phyloP scores from a whole-genome alignment of 2,888 invertebrate species.

The Leptopilina syphax region DNA sequence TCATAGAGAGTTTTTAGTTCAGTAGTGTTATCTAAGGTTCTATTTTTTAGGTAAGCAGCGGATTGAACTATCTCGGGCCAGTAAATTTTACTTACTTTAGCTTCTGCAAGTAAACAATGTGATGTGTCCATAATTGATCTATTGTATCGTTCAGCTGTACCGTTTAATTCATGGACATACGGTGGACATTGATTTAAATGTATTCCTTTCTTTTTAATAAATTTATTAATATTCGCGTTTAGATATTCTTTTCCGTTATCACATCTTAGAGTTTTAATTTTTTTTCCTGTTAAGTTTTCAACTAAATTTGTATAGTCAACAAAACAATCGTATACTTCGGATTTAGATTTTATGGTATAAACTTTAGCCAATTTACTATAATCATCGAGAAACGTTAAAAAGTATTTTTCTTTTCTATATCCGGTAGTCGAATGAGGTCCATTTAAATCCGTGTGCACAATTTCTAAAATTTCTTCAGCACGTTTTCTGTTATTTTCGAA shows the following conservation, averaged over 20 bases:
- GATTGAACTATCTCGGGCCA: not conserved
- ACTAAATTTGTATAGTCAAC: conserved; percentile 15
- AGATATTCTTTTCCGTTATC: conserved; percentile 38
- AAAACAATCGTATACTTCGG: conserved; percentile 26
- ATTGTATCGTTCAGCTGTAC: not conserved
- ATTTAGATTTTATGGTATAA: conserved; percentile 6
- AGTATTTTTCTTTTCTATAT: not conserved
- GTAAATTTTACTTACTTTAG: not conserved
- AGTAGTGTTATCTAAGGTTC: too few species aligned
- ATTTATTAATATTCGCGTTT: conserved; percentile 1
- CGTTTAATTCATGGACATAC: too few species aligned
- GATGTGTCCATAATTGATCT: not conserved
- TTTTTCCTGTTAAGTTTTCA: conserved; percentile 35
- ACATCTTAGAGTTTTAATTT: conserved; percentile 28
- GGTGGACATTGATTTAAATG: not conserved
- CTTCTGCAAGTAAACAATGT: not conserved
- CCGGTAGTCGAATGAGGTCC: conserved; percentile 22
- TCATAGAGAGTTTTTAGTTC: too few species aligned
- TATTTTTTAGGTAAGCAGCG: not conserved
- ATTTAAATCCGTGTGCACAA: conserved; percentile 42
- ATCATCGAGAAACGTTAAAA: conserved; percentile 18
- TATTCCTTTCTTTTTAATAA: not conserved
- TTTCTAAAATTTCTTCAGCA: not conserved
- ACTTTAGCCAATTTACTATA: conserved; percentile 11
- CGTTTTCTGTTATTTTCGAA: not conserved